These are phyloP conservation scores for Leucozona laternaria DNA, from an alignment of 2,888 invertebrate species.

Conservation along the genomic window DNA sequence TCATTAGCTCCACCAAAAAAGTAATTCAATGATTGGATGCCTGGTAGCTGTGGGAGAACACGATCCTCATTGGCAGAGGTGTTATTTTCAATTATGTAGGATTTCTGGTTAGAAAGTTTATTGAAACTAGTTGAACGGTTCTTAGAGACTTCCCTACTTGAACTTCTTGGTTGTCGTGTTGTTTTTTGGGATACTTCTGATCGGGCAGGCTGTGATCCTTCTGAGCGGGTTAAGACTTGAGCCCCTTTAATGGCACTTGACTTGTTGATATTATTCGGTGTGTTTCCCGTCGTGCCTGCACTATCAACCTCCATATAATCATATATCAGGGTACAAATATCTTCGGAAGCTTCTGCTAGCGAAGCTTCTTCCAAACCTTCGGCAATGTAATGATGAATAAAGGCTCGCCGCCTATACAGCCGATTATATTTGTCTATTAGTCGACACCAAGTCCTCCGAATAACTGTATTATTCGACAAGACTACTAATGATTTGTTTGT, in stretches of 20 bases:
- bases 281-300: not conserved
- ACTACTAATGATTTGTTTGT: slow-evolving; percentile 92
- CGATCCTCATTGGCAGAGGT: not conserved
- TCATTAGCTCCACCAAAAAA: slow-evolving; percentile 12
- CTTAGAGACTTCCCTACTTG: not conserved
- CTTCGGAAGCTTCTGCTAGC: slow-evolving; percentile 86
- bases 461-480: slow-evolving; percentile 93
- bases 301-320: slow-evolving; percentile 89
- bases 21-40: slow-evolving; percentile 8
- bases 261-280: not conserved
- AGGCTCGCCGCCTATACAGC: slow-evolving; percentile 94
- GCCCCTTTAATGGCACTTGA: not conserved
- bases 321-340: slow-evolving; percentile 87
- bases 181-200: not conserved
- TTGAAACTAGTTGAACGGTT: not conserved
- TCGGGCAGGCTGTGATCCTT: not conserved
- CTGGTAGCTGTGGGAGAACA: slow-evolving; percentile 24
- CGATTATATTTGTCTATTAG: slow-evolving; percentile 91
- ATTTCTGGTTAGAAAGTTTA: not conserved
- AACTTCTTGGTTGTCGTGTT: not conserved
- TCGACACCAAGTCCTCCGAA: slow-evolving; percentile 92
- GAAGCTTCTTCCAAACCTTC: slow-evolving; percentile 90
- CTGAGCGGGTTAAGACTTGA: not conserved
- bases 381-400: slow-evolving; percentile 94
- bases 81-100: not conserved